Evolutionary conservation across 2,888 invertebrate species (phyloP).

Genomic region (Sthenelais limicola): DNA sequence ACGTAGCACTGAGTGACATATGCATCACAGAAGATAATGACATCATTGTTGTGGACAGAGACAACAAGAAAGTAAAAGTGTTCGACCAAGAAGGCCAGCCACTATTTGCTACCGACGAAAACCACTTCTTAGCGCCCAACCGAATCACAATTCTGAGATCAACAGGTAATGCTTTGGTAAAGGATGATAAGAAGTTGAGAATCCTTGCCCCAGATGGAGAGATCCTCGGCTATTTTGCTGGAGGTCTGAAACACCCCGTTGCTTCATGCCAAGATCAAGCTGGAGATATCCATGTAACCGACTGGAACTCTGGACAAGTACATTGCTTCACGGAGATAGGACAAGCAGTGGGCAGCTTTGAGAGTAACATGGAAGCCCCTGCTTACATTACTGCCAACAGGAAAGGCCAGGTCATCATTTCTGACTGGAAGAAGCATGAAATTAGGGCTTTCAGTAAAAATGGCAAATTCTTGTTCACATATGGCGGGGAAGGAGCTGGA

Average conservation of each 20-base stretch:
- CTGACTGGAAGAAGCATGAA: conserved; percentile 55
- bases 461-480: conserved; percentile 49
- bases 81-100: conserved; percentile 41
- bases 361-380: conserved; percentile 51
- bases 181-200: conserved; percentile 53
- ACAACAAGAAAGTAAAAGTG: conserved; percentile 52
- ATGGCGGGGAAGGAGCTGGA: conserved; percentile 50
- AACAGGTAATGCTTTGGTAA: conserved; percentile 48
- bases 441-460: conserved; percentile 50
- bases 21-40: conserved; percentile 48
- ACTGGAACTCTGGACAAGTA: conserved; percentile 53
- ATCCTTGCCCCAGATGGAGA: conserved; percentile 49
- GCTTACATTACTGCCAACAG: conserved; percentile 51
- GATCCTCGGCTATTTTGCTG: conserved; percentile 46
- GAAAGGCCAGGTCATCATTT: conserved; percentile 50
- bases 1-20: conserved; percentile 52
- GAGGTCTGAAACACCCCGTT: conserved; percentile 53
- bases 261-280: conserved; percentile 47
- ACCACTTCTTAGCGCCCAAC: conserved; percentile 51
- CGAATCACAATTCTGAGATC: conserved; percentile 44
- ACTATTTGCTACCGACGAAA: conserved; percentile 38
- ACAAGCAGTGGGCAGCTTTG: conserved; percentile 45
- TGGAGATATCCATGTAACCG: conserved; percentile 53
- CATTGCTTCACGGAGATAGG: conserved; percentile 49
- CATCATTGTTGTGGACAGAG: conserved; percentile 52